phyloP scores from a whole-genome alignment of 2,113 vertebrate genomes.

The Marmota monax region DNA sequence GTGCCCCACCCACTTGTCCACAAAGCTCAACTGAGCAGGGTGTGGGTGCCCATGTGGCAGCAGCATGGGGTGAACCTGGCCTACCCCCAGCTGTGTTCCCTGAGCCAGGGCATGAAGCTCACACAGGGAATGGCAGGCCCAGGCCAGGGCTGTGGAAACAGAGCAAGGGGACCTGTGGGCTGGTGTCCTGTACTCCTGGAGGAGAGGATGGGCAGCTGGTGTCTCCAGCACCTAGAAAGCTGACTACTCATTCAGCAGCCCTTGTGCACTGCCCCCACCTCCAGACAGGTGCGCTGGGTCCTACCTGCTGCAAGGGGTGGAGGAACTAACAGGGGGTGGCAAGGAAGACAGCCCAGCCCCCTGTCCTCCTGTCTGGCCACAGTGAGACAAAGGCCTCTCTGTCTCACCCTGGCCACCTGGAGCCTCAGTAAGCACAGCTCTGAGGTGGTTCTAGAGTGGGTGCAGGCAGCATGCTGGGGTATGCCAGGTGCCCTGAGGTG shows the following conservation, averaged over 20 bases:
- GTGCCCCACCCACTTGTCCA: too few species aligned
- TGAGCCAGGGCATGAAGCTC: neutral
- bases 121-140: neutral
- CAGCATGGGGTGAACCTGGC: neutral
- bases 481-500: neutral
- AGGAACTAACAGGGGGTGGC: neutral
- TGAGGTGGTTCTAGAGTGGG: neutral
- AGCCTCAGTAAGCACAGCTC: neutral
- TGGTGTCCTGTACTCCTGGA: neutral
- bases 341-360: neutral
- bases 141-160: too few species aligned
- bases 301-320: too few species aligned
- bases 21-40: neutral
- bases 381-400: neutral
- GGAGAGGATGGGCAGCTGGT: neutral
- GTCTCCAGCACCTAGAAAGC: too few species aligned
- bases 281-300: neutral
- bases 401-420: neutral
- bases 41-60: too few species aligned
- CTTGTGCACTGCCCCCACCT: neutral
- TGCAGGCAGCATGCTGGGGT: neutral
- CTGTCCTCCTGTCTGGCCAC: neutral
- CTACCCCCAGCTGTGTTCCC: neutral
- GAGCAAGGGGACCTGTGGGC: rapidly evolving
- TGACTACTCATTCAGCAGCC: neutral